Evolutionary conservation across 1,140 invertebrate genomes (phyloP).

Genomic region (Megathymus violae): DNA sequence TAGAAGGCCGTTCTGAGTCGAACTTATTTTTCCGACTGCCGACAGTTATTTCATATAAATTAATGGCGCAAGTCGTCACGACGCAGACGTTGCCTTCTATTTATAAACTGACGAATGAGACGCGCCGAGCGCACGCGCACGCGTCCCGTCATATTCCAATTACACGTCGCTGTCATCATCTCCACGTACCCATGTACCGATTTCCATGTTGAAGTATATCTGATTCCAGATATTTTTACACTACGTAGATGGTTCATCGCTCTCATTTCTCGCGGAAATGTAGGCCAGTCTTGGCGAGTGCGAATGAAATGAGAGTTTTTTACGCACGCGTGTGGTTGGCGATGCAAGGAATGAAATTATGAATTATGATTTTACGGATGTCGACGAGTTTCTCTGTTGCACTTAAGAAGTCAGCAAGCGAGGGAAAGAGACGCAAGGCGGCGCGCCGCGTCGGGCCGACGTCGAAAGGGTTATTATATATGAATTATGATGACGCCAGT

Average conservation of each 20-base stretch:
- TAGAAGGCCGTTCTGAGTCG: slow-evolving; percentile 77
- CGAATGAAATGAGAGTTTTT: slow-evolving; percentile 62
- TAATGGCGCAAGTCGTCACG: slow-evolving; percentile 82
- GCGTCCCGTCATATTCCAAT: slow-evolving; percentile 81
- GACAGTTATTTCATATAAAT: slow-evolving; percentile 84
- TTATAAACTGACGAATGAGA: slow-evolving; percentile 83
- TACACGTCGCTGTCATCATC: slow-evolving; percentile 81
- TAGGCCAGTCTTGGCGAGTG: slow-evolving; percentile 36
- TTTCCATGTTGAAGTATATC: slow-evolving; percentile 59
- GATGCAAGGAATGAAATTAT: slow-evolving; percentile 78
- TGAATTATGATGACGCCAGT: slow-evolving; percentile 82
- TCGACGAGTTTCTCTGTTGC: slow-evolving; percentile 64
- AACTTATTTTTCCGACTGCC: slow-evolving; percentile 81
- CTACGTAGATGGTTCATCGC: slow-evolving; percentile 10
- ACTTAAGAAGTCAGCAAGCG: slow-evolving; percentile 43
- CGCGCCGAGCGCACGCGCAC: slow-evolving; percentile 78
- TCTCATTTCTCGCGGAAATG: slow-evolving; percentile 21
- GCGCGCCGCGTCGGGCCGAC: slow-evolving; percentile 61
- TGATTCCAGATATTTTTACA: slow-evolving; percentile 43
- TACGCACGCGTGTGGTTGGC: slow-evolving; percentile 48
- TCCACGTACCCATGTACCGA: slow-evolving; percentile 63
- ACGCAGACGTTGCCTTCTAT: slow-evolving; percentile 80
- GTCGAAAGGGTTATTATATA: slow-evolving; percentile 83
- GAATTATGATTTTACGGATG: slow-evolving; percentile 78
- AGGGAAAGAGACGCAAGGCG: slow-evolving; percentile 73